These are phyloP conservation scores for Napeogenes sylphis DNA, from an alignment of 2,888 invertebrate species.

Conservation along the genomic window DNA sequence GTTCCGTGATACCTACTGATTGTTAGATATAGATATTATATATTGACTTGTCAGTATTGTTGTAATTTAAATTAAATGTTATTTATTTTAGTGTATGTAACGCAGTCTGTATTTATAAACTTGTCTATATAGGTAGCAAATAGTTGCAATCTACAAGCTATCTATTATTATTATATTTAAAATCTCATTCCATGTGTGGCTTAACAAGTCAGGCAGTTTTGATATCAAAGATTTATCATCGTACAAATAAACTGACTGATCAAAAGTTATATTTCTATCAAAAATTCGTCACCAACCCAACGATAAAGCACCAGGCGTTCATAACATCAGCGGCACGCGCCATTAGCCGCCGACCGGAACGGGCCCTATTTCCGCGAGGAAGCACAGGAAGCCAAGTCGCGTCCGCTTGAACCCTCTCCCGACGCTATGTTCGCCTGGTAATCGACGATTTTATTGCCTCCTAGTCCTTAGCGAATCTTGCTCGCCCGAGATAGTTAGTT, in stretches of 20 bases:
- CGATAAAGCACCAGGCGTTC: constrained; percentile 63
- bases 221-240: too few relatives aligned
- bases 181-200: too few relatives aligned
- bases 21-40: background rate
- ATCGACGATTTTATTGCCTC: constrained; percentile 31
- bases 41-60: too few relatives aligned
- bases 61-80: too few relatives aligned
- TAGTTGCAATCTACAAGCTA: too few relatives aligned
- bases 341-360: constrained; percentile 59
- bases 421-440: constrained; percentile 54
- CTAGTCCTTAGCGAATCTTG: constrained; percentile 16
- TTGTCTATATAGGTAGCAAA: too few relatives aligned
- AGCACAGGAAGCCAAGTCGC: constrained; percentile 67
- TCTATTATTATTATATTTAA: too few relatives aligned
- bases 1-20: background rate
- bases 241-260: background rate
- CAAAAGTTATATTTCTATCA: background rate
- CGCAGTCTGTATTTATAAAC: too few relatives aligned
- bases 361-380: constrained; percentile 76
- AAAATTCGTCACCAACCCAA: constrained; percentile 23
- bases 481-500: background rate
- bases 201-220: too few relatives aligned
- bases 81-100: too few relatives aligned
- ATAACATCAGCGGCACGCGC: constrained; percentile 67
- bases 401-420: constrained; percentile 55